Evolutionary conservation across 2,797 vertebrate species (phyloP).

Genomic region (Synanceia verrucosa): DNA sequence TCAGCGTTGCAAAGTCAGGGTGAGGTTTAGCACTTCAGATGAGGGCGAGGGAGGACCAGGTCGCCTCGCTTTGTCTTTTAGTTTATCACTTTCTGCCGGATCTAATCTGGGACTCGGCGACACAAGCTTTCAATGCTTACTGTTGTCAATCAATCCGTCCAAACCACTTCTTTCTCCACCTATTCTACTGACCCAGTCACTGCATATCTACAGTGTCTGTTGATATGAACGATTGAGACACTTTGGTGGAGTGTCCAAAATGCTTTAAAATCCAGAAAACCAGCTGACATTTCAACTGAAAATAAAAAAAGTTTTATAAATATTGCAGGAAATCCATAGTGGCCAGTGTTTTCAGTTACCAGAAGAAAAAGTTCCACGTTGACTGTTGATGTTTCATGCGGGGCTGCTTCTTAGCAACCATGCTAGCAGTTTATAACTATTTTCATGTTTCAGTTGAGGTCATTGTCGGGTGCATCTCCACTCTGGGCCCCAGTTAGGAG

Average conservation of each 20-base stretch:
- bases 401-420: slow-evolving; percentile 39
- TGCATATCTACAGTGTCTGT: slow-evolving; percentile 19
- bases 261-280: slow-evolving; percentile 7
- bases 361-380: slow-evolving; percentile 41
- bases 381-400: slow-evolving; percentile 48
- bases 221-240: slow-evolving; percentile 35
- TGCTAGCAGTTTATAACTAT: slow-evolving; percentile 55
- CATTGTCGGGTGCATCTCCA: slow-evolving; percentile 54
- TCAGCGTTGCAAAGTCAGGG: slow-evolving; percentile 69
- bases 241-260: slow-evolving; percentile 8
- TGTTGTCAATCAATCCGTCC: slow-evolving; percentile 25
- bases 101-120: slow-evolving; percentile 54
- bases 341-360: slow-evolving; percentile 26
- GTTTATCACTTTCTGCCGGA: slow-evolving; percentile 61
- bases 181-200: neutral
- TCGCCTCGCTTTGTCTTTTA: slow-evolving; percentile 64
- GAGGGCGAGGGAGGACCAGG: slow-evolving; percentile 67
- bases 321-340: slow-evolving; percentile 1
- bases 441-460: slow-evolving; percentile 50
- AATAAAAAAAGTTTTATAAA: slow-evolving; percentile 5
- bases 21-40: slow-evolving; percentile 76
- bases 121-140: slow-evolving; percentile 36
- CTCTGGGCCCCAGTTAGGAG: slow-evolving; percentile 57
- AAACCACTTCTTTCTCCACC: slow-evolving; percentile 7
- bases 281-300: slow-evolving; percentile 1